Base-by-base conservation (phyloP, 1,140 invertebrate species). In the Temnothorax curvispinosus region DNA sequence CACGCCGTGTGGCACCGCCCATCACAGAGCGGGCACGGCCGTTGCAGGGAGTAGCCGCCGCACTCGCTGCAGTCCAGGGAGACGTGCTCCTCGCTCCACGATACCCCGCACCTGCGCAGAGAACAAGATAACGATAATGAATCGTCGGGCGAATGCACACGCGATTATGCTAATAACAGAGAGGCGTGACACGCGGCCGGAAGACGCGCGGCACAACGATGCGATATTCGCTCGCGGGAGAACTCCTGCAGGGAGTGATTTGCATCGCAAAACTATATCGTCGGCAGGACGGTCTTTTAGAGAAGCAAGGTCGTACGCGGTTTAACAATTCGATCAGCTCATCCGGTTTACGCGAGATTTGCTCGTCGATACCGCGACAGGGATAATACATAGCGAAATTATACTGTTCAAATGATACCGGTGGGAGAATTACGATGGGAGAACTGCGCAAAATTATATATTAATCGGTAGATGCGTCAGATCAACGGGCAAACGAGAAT, bases 31-130 rank as follows among this genome's bases (percentile, higher is more conserved):
- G 97, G 97, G 92, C 98, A 98, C 4, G 98, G 97, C 88, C 98
- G 95, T 85, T 97, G 95, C 87, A 98, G 94, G 47, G 97, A 97
- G 91, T 98, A 98, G 65, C 98, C 98, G 54, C 98, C 98, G 93
- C 98, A 98, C 94, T 98, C 98, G 50, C 96, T 96, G 94, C 98
- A 98, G 93, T 98, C 97, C 9, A 98, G 94, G 5, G 97, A 97
- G 18, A 98, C 97, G 91, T 98, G 97, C 82, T 97, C 96, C 90
- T 98, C 97, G 88, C 96, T 96, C 98, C 98, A 98, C 90, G 97
- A 97, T 3, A 98, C 97, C 35, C 98, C 97, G 94, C 98, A 98
- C 92, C 97, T 97, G 93, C 35, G 94, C 84, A 89, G 9, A 41
- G 11, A 67, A 62, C 18, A 35, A 35, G 15, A 81, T n/a, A 56